Evolutionary conservation across 2,797 vertebrate species (phyloP), one percentile per base, ranked within the genome.

Genomic region (Lerista edwardsae): DNA sequence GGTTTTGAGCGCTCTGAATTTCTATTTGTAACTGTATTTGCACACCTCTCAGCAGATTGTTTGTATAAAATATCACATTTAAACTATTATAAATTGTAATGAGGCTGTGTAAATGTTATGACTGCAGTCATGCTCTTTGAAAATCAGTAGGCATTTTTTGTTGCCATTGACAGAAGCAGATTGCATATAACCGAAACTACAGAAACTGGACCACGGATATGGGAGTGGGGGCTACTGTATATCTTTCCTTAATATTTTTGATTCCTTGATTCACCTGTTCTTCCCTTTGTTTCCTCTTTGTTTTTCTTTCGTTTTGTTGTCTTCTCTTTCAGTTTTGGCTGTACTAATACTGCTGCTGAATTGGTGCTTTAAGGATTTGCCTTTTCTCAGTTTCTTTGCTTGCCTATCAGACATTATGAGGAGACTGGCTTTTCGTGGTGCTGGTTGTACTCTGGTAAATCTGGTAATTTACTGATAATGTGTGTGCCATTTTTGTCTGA

Each of bases 391-490:
- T 95, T 94, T 90, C 93, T 94, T 94, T 95, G 69, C 92, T 96
- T 95, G 95, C 86, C 93, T 93, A 88, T 89, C 94, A 95, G 95
- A 93, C 94, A 95, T 92, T 89, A 96, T 96, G 96, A 95, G 96
- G 95, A 96, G 96, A 89, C 90, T 96, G 95, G 96, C 96, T 94
- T 96, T 96, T 95, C 96, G 96, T 95, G 96, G 96, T 92, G 96
- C 96, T 96, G 96, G 96, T 95, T 96, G 96, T 95, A 96, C 96
- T 96, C 96, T 96, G 96, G 96, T 96, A 96, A 96, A 96, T 96
- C 96, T 96, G 95, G 95, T 95, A 96, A 96, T 96, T 96, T 96
- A 91, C 94, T 94, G 93, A 95, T 94, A 92, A 91, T 93, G 77
- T 93, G 87, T 90, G 75, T 84, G 88, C 82, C 89, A 39, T 91